phyloP scores from a whole-genome alignment of 2,797 vertebrate species.

The Clarias pachynema region DNA sequence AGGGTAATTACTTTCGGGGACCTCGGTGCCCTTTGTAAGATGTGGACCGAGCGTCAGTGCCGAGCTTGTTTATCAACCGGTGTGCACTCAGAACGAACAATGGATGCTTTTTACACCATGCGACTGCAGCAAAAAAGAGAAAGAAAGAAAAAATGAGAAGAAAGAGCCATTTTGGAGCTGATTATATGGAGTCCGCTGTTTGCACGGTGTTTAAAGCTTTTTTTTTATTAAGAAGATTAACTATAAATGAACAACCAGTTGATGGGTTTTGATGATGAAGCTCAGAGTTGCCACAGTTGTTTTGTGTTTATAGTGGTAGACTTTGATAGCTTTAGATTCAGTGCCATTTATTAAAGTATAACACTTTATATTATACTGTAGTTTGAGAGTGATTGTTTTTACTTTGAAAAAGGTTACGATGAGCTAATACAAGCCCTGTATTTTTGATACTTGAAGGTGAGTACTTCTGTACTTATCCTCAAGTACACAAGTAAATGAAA shows the following conservation, averaged over 20 bases:
- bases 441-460: no score
- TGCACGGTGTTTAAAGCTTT: background rate
- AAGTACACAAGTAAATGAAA: no score
- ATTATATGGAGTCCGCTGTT: background rate
- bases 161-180: background rate
- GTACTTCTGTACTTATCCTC: no score
- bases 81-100: constrained; percentile 39
- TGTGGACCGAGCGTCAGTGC: constrained; percentile 8
- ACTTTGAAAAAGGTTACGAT: no score
- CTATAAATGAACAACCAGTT: background rate
- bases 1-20: constrained; percentile 58
- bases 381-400: no score
- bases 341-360: background rate
- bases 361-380: background rate
- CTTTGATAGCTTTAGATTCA: background rate
- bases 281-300: background rate
- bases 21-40: constrained; percentile 48
- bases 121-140: constrained; percentile 14
- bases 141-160: background rate
- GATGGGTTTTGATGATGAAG: background rate
- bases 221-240: background rate
- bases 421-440: no score
- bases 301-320: background rate
- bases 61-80: constrained; percentile 45
- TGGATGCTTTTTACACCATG: constrained; percentile 15